These are phyloP conservation scores for Macroteleia sp. DNA, from an alignment of 2,888 invertebrate species.

Conservation along the genomic window DNA sequence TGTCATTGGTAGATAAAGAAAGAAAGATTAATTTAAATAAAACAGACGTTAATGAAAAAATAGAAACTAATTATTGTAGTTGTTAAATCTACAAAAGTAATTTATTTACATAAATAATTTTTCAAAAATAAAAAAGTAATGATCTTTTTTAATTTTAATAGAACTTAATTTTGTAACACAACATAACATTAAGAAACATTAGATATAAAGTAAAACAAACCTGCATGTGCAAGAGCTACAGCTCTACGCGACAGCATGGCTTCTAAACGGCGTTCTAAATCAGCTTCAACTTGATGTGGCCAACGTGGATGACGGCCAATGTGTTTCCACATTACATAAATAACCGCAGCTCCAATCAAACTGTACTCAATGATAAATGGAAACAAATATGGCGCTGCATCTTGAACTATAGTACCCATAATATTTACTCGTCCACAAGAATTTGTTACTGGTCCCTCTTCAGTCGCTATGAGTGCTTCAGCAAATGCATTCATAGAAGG, in stretches of 20 bases:
- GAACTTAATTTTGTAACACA: too few species aligned
- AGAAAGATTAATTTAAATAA: too few species aligned
- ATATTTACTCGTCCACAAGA: conserved; percentile 93
- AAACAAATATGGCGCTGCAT: conserved; percentile 96
- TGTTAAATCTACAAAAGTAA: too few species aligned
- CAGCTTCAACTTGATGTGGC: conserved; percentile 90
- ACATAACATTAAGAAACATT: too few species aligned
- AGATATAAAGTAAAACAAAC: too few species aligned
- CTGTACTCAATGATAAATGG: conserved; percentile 98
- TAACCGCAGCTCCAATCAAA: conserved; percentile 96
- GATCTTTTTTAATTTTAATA: too few species aligned
- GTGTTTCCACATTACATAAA: conserved; percentile 96
- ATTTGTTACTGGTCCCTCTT: conserved; percentile 77
- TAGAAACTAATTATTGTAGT: too few species aligned
- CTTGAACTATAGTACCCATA: conserved; percentile 96
- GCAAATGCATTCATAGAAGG: conserved; percentile 77
- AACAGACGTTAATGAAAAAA: too few species aligned
- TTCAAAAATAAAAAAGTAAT: too few species aligned
- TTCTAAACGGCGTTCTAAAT: conserved; percentile 94
- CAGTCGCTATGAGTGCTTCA: conserved; percentile 74
- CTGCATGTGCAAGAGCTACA: conserved; percentile 93
- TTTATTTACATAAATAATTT: too few species aligned
- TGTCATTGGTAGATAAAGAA: too few species aligned
- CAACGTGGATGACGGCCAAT: conserved; percentile 94
- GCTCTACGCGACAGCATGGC: conserved; percentile 94